Base-by-base conservation (phyloP, 2,888 invertebrate species). In the Colostygia pectinataria region DNA sequence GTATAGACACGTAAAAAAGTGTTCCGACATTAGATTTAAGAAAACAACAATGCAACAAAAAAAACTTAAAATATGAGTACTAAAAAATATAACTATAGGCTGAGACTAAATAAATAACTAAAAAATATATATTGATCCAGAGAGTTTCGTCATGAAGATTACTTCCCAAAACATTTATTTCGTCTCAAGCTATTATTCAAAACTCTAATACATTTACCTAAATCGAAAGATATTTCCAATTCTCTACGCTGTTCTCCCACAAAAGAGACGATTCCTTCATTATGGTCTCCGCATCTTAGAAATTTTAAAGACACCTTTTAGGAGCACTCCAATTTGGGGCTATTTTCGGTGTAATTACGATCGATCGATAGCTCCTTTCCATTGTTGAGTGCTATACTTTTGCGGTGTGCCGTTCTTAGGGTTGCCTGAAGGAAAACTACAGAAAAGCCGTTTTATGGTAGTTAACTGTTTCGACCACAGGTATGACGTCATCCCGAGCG, bases 271-370 rank as follows among this genome's bases (percentile, higher is more conserved):
- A 62, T 70, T 73, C 66, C 70, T 74, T 75, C 68, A 77, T 80
- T 74, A 77, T 66, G 68, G 65, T 63, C 59, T 66, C 74, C 66
- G 67, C 67, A 68, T 76, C 74, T 73, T 71, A 71, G 71, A 71
- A 69, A 75, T 76, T 80, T 80, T 77, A 77, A 77, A 77, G 75
- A 74, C 69, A 71, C 71, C 71, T 75, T 74, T 78, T 75, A 76
- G 75, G 75, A 69, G 70, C 71, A 72, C 78, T 79, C 63, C 62
- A 69, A 71, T 64, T 64, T 69, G 62, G 65, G 65, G 65, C 70
- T 69, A 71, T 79, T 78, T 80, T 74, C 67, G 66, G 53, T 39
- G 55, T 71, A 73, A 73, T 72, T 63, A 55, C 66, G 65, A 69
- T 73, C 66, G 65, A 69, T 73, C 71, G 68, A 71, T 69, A 61